Percentiles rank a stretch among this genome's conserved stretches.
Conservation (phyloP, 2,113 vertebrate genomes). For the Heterotilapia buettikoferi region DNA sequence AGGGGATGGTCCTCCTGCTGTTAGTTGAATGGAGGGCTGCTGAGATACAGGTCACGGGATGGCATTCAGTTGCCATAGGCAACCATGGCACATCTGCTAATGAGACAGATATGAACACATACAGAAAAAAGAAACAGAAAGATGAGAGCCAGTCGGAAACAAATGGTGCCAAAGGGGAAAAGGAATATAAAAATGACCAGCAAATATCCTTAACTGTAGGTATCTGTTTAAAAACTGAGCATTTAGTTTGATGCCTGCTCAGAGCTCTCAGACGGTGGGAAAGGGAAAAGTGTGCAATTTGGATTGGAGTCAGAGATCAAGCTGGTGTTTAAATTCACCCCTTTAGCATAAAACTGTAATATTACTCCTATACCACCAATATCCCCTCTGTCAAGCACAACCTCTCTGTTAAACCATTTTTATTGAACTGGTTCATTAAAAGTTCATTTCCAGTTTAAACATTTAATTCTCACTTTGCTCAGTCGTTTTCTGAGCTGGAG, state of each 20-base stretch:
- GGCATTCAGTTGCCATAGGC: constrained; percentile 18
- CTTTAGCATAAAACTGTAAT: background rate
- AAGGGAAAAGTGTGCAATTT: background rate
- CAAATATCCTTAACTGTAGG: background rate
- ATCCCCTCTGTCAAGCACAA: background rate
- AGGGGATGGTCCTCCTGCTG: background rate
- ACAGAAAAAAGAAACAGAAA: background rate
- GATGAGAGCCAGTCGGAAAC: background rate
- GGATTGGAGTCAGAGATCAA: constrained; percentile 17
- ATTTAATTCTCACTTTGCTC: constrained; percentile 12
- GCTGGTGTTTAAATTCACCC: background rate
- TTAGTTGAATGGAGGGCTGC: constrained; percentile 1
- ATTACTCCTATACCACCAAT: background rate
- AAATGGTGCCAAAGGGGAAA: background rate
- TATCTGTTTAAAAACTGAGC: background rate
- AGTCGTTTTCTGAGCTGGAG: background rate
- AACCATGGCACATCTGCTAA: background rate
- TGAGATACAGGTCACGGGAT: constrained; percentile 19
- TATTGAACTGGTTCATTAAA: background rate
- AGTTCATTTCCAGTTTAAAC: constrained; percentile 9
- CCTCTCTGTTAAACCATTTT: background rate
- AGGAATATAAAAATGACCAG: background rate
- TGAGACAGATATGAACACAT: background rate
- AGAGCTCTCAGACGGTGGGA: background rate
- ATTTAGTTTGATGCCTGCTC: background rate